phyloP scores from a whole-genome alignment of 2,797 vertebrate genomes.

The Trematomus bernacchii region DNA sequence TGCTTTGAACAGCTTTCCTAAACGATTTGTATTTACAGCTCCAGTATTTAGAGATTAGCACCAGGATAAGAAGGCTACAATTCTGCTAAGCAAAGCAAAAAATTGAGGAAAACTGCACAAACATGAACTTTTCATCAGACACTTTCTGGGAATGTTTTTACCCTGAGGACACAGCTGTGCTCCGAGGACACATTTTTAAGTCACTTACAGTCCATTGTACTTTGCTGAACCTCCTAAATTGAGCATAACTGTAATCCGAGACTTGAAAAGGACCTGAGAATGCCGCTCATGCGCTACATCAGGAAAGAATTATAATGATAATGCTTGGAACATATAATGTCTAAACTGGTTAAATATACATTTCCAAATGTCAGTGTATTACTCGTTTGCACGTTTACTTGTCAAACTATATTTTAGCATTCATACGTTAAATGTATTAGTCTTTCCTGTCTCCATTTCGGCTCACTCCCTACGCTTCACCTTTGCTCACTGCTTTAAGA shows the following conservation, averaged over 20 bases:
- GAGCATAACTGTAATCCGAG: slow-evolving; percentile 59
- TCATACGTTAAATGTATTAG: slow-evolving; percentile 29
- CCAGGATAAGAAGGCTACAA: not conserved
- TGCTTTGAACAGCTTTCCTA: not conserved
- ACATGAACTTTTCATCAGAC: not conserved
- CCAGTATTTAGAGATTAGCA: not conserved
- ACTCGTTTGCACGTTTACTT: slow-evolving; percentile 19
- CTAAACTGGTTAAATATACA: slow-evolving; percentile 30
- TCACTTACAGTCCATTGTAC: slow-evolving; percentile 25
- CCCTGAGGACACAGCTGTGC: slow-evolving; percentile 22
- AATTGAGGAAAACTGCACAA: slow-evolving; percentile 13
- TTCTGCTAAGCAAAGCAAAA: not conserved
- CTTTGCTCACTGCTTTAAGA: not conserved
- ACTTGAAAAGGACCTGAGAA: slow-evolving; percentile 42
- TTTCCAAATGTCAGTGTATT: slow-evolving; percentile 10
- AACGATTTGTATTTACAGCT: not conserved
- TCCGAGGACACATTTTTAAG: slow-evolving; percentile 35
- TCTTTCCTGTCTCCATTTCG: slow-evolving; percentile 22
- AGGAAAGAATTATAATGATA: slow-evolving; percentile 51
- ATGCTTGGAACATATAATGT: slow-evolving; percentile 48
- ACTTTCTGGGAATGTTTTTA: slow-evolving; percentile 10
- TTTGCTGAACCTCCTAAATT: slow-evolving; percentile 54
- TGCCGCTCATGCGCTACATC: slow-evolving; percentile 46
- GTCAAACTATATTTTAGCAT: slow-evolving; percentile 20
- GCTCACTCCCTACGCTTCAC: slow-evolving; percentile 4